Percentiles rank a stretch among this genome's conserved stretches.
Conservation (phyloP, 2,113 vertebrate species). For the Nothocercus julius region DNA sequence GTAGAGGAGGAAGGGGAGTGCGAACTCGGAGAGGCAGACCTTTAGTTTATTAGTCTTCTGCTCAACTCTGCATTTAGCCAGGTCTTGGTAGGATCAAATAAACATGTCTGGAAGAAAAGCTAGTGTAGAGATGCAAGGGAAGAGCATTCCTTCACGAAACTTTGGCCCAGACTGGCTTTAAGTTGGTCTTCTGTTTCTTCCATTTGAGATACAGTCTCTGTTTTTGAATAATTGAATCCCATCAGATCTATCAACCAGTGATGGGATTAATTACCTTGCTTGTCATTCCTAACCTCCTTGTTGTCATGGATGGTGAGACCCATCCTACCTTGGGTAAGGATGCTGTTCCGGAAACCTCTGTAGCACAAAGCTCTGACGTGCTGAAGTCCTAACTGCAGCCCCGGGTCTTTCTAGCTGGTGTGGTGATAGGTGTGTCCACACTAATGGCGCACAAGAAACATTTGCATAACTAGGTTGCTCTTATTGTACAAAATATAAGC, state of each 20-base stretch:
- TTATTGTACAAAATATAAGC: not conserved
- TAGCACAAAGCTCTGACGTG: not conserved
- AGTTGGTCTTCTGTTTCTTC: not conserved
- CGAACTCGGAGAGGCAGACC: not conserved
- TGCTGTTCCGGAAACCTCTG: not conserved
- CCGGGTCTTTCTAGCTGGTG: not conserved
- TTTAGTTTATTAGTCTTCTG: not conserved
- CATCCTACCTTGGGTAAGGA: rapidly evolving
- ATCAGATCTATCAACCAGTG: not conserved
- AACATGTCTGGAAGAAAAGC: not conserved
- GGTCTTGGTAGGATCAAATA: not conserved
- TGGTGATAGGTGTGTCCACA: not conserved
- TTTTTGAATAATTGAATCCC: not conserved
- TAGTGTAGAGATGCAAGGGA: not conserved
- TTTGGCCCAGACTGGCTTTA: not conserved
- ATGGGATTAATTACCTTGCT: not conserved
- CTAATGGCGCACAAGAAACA: not conserved
- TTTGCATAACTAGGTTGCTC: not conserved
- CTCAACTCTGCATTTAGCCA: not conserved
- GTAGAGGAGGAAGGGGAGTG: not conserved
- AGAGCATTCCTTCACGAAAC: not conserved
- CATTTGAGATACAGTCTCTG: not conserved
- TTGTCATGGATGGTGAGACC: rapidly evolving
- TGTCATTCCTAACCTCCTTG: not conserved
- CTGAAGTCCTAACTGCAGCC: too few relatives aligned